Evolutionary conservation across 1,140 invertebrate genomes (phyloP).

Genomic region (Diachasma alloeum): DNA sequence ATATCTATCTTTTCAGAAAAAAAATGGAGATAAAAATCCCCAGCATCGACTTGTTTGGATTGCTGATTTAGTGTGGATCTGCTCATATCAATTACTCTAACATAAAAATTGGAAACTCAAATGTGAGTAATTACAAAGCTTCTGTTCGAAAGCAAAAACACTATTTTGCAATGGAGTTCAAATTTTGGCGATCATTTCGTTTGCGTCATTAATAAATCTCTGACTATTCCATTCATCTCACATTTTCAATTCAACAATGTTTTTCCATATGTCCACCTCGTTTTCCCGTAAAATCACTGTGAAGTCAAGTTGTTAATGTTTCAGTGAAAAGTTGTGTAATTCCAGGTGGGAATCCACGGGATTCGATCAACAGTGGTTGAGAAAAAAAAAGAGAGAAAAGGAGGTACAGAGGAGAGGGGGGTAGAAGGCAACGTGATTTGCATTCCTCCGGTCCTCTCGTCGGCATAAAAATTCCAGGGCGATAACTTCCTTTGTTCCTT

Average conservation of each 20-base stretch:
- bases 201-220: too few relatives aligned
- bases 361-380: constrained; percentile 46
- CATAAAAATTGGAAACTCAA: too few relatives aligned
- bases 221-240: too few relatives aligned
- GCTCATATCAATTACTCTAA: too few relatives aligned
- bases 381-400: constrained; percentile 15
- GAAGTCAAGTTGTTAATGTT: constrained; percentile 7
- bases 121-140: too few relatives aligned
- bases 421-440: constrained; percentile 54
- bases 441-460: constrained; percentile 57
- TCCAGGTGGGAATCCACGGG: constrained; percentile 34
- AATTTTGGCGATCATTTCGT: too few relatives aligned
- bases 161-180: too few relatives aligned
- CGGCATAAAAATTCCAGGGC: constrained; percentile 64
- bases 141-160: too few relatives aligned
- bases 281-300: neutral
- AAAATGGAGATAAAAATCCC: too few relatives aligned
- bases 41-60: too few relatives aligned
- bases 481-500: constrained; percentile 64
- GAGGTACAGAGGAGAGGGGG: constrained; percentile 24
- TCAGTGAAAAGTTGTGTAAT: constrained; percentile 6
- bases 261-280: neutral
- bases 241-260: neutral
- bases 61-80: too few relatives aligned
- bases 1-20: too few relatives aligned